Evolutionary conservation across 2,113 vertebrate genomes (phyloP), one percentile per base, ranked within the genome.

Genomic region (Centropus bengalensis): DNA sequence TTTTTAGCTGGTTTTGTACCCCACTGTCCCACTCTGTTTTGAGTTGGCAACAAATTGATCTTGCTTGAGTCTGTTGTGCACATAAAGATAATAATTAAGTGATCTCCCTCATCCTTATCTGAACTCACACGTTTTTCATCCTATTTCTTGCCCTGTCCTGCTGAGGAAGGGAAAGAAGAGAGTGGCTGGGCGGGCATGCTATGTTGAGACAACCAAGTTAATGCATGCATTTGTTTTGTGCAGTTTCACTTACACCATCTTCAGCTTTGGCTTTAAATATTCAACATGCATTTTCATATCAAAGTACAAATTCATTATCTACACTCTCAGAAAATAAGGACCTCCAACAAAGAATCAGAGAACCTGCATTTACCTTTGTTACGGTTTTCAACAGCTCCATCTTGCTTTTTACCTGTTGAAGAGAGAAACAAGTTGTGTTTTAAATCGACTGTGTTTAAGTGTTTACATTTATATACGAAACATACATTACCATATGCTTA

Each of bases 331-430:
- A 58, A 93, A 85, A 70, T 1, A n/a, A 14, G 20, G 20, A 84
- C 21, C 55, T 89, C 27, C 5, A 63, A 92, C 26, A 49, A 75
- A 70, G 17, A 62, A 45, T 78, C 51, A 79, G 30, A 86, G 27
- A 63, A 91, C 69, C 30, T 52, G 51, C 86, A 92, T 97, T 98
- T 98, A 99, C 99, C 99, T 99, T 99, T 99, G 96, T 99, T 99
- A 84, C 99, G 98, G 96, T 99, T 99, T 98, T 99, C 99, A 96
- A 98, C 97, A 94, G 99, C 97, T 94, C 98, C 99, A 91, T 99
- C 99, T 98, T 99, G 99, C 96, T 99, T 99, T 98, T 99, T 99
- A 98, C 98, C 99, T 99, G 97, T 91, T 77, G 80, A 70, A 94
- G 96, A 97, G 82, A 78, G 91, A 75, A 95, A 97, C 11, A 70